Percentiles rank a stretch among this genome's conserved stretches.
phyloP scores from a whole-genome alignment of 1,140 invertebrate genomes.

The Drosophila melanogaster region DNA sequence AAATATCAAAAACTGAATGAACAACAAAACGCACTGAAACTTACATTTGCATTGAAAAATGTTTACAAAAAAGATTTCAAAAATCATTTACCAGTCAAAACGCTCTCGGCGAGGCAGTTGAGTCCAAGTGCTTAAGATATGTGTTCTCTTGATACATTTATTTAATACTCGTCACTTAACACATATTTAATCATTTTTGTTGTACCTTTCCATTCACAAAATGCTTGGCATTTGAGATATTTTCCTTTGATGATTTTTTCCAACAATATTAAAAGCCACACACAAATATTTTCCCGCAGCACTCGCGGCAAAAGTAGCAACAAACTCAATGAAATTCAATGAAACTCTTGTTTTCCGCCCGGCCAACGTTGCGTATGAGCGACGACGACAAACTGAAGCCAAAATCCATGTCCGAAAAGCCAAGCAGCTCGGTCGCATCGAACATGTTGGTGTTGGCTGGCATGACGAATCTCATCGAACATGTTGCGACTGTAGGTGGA shows the following conservation, averaged over 20 bases:
- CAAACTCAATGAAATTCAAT: neutral
- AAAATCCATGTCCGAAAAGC: constrained; percentile 21
- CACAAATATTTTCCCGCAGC: constrained; percentile 20
- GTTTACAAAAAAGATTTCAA: constrained; percentile 28
- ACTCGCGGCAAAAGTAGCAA: constrained; percentile 25
- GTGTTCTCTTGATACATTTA: constrained; percentile 32
- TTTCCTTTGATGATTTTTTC: constrained; percentile 26
- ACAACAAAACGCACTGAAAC: neutral
- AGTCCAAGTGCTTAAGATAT: constrained; percentile 24
- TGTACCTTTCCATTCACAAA: constrained; percentile 23
- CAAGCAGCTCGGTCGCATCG: constrained; percentile 18
- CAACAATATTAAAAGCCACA: constrained; percentile 34
- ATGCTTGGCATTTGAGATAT: constrained; percentile 14
- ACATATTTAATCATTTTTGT: constrained; percentile 25
- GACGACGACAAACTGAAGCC: constrained; percentile 67
- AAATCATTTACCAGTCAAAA: constrained; percentile 40
- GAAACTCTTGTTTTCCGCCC: constrained; percentile 12
- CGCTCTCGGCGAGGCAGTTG: constrained; percentile 28
- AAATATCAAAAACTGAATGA: constrained; percentile 12
- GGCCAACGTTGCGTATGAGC: constrained; percentile 78
- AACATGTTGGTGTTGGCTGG: constrained; percentile 57
- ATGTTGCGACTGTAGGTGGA: constrained; percentile 12
- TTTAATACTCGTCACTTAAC: constrained; percentile 26
- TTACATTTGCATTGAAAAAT: constrained; percentile 27
- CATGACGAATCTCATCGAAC: constrained; percentile 33